Conservation (phyloP, 2,797 vertebrate genomes). For the Pipistrellus pygmaeus region DNA sequence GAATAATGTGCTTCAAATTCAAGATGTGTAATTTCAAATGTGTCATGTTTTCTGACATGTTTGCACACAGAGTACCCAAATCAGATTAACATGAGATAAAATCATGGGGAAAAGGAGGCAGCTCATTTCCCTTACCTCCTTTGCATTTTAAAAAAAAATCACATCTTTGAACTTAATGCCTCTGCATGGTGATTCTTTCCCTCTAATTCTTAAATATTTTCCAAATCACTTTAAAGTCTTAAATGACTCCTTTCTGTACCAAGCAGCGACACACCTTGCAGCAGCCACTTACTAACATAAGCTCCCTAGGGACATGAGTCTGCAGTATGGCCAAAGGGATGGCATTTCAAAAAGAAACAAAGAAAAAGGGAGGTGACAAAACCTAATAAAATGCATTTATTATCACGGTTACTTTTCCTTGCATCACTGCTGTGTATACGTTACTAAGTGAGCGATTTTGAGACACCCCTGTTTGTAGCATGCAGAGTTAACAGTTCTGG, state of each 20-base stretch:
- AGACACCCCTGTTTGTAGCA: background rate
- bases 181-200: background rate
- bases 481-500: background rate
- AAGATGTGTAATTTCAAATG: background rate
- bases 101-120: background rate
- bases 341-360: conserved; percentile 32
- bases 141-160: background rate
- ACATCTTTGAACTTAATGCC: background rate
- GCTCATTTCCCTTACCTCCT: background rate
- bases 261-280: background rate
- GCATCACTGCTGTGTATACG: conserved; percentile 36
- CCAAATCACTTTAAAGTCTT: background rate
- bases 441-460: conserved; percentile 34
- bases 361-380: background rate
- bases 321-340: background rate
- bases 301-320: background rate
- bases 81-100: conserved; percentile 26
- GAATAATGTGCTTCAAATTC: conserved; percentile 32
- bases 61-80: background rate
- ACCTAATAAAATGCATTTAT: background rate
- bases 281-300: too few species aligned
- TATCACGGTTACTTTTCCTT: background rate
- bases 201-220: conserved; percentile 19
- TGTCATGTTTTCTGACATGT: conserved; percentile 18
- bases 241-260: background rate